Evolutionary conservation across 2,888 invertebrate species (phyloP), one percentile per base, ranked within the genome.

Genomic region (Philhelius pedissequus): DNA sequence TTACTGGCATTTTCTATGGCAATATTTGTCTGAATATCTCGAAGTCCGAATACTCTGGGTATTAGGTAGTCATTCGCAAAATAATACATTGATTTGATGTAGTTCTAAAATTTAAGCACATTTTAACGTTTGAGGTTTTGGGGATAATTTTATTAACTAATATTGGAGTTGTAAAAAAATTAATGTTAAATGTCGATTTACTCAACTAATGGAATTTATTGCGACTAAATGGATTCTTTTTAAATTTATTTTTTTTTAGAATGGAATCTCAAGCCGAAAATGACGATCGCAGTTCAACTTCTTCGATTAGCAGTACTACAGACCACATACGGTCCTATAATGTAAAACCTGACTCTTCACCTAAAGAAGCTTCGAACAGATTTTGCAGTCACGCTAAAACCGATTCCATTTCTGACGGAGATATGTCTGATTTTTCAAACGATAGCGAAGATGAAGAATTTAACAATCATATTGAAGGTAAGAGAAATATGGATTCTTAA

Each of bases 361-460:
- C 80, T 1, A 79, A 70, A 30, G 84, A 84, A 15, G 18, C 35
- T 5, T 13, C 62, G 5, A 68, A 70, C 52, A 71, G 60, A 35
- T 84, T 74, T 22, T 60, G 60, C 20, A 75, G 58, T 7, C 89
- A 90, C 80, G 87, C 89, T 11, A 90, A 90, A 73, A 88, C 89
- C 3, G 91, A 91, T 66, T 91, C 90, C 43, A 88, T 90, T n/a
- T 91, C 91, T 3, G 91, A 91, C 71, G 91, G 89, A 1, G 91
- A 91, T 77, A 73, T 91, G 4, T 91, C 91, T 64, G 96, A 96
- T 87, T 94, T 96, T 87, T 96, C 96, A 35, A 94, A 94, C 18
- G 96, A 96, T 87, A 96, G 96, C 62, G 96, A 96, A 86, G 96
- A 96, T 60, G 90, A 90, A 38, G 90, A 93, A 52, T 89, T 89